Conservation (phyloP, 2,797 vertebrate genomes). For the Paratrypauchen microcephalus region DNA sequence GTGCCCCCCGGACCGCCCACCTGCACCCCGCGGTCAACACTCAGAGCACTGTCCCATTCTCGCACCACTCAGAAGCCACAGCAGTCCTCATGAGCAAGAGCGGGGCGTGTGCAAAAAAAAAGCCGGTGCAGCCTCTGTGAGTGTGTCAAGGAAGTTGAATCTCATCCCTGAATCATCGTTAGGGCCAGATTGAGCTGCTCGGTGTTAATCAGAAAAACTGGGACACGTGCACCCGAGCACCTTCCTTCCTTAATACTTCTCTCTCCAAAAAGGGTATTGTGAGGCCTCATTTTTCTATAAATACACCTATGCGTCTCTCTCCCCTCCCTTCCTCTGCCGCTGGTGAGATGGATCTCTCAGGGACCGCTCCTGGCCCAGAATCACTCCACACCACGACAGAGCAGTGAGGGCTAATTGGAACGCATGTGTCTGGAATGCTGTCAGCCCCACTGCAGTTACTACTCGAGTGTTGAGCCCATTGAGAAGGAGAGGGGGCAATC, state of each 20-base stretch:
- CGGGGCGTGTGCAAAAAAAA: conserved; percentile 61
- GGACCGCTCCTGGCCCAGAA: conserved; percentile 82
- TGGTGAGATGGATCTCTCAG: conserved; percentile 79
- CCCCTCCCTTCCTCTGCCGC: conserved; percentile 71
- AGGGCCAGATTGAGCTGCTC: conserved; percentile 70
- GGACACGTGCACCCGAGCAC: conserved; percentile 77
- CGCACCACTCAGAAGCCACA: conserved; percentile 39
- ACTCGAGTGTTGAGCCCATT: conserved; percentile 41
- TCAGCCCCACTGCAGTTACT: conserved; percentile 31
- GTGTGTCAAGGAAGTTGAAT: conserved; percentile 66
- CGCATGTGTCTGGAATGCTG: conserved; percentile 59
- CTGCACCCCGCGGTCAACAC: conserved; percentile 47
- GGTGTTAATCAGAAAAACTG: conserved; percentile 81
- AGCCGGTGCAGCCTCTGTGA: conserved; percentile 55
- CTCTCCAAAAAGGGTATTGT: conserved; percentile 83
- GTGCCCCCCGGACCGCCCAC: conserved; percentile 19
- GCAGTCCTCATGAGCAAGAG: conserved; percentile 50
- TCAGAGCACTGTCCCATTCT: conserved; percentile 48
- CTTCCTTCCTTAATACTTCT: conserved; percentile 81
- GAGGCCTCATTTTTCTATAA: conserved; percentile 86
- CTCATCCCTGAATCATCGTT: conserved; percentile 72
- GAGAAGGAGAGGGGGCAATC: conserved; percentile 67
- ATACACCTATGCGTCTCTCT: conserved; percentile 75
- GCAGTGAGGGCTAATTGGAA: conserved; percentile 76
- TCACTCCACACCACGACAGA: conserved; percentile 69